Percentiles rank a stretch among this genome's conserved stretches.
Evolutionary conservation across 2,888 invertebrate genomes (phyloP).

Genomic region (Agonopterix subpropinquella): DNA sequence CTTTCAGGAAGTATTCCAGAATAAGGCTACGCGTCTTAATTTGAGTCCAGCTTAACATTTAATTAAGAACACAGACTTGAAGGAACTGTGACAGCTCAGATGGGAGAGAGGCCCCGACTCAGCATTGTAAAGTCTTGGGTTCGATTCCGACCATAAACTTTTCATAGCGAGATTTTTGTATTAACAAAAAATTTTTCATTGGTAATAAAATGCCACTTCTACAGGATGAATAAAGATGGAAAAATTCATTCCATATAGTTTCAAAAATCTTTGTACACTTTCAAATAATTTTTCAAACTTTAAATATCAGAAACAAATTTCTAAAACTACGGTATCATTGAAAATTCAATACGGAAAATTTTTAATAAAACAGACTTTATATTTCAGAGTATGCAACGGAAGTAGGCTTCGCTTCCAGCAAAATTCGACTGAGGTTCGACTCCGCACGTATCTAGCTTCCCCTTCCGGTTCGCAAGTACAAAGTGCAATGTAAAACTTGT

Average conservation of each 20-base stretch:
- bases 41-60: slow-evolving; percentile 38
- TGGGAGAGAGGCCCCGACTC: no score
- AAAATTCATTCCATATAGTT: no score
- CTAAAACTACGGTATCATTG: not conserved
- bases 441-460: slow-evolving; percentile 29
- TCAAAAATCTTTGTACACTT: no score
- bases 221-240: no score
- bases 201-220: no score
- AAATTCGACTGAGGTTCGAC: slow-evolving; percentile 1
- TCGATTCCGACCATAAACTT: no score
- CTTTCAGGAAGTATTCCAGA: slow-evolving; percentile 11
- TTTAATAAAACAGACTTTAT: slow-evolving; percentile 2
- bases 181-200: no score
- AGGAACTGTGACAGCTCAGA: no score
- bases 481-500: not conserved
- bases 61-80: slow-evolving; percentile 35
- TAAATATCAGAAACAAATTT: no score
- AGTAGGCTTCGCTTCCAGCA: not conserved
- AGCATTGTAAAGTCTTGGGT: no score
- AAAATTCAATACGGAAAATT: slow-evolving; percentile 1
- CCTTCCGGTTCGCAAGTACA: slow-evolving; percentile 13
- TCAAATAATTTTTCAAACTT: no score
- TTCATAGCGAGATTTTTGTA: no score
- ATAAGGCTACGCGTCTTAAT: slow-evolving; percentile 28
- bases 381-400: slow-evolving; percentile 1